phyloP scores from a whole-genome alignment of 2,113 vertebrate genomes.

The Cygnus atratus region DNA sequence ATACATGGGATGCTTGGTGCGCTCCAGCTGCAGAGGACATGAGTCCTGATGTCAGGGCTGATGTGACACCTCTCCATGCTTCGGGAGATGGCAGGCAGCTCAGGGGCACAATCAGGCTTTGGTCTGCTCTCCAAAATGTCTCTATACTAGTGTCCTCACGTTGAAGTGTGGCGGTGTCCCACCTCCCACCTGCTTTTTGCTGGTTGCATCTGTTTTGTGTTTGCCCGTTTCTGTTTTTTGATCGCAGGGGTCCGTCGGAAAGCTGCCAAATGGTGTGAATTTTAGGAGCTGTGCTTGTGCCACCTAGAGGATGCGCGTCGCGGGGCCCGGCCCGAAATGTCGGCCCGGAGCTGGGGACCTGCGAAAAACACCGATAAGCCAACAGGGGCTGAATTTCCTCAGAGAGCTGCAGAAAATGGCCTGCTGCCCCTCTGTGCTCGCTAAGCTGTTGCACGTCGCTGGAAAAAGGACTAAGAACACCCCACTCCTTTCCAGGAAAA shows the following conservation, averaged over 20 bases:
- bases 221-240: too few relatives aligned
- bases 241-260: not conserved
- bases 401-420: not conserved
- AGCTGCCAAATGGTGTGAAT: not conserved
- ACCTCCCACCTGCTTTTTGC: not conserved
- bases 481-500: not conserved
- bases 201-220: too few relatives aligned
- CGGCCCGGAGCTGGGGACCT: too few relatives aligned
- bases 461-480: not conserved
- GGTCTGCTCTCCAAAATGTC: accelerated
- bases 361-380: not conserved
- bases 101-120: not conserved
- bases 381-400: not conserved
- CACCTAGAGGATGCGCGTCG: constrained; percentile 19
- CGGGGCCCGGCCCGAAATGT: too few relatives aligned
- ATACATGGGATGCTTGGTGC: not conserved
- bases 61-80: not conserved
- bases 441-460: not conserved
- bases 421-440: not conserved
- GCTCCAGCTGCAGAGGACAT: not conserved
- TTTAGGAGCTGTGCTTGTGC: not conserved
- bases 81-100: not conserved
- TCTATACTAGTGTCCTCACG: not conserved
- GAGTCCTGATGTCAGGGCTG: not conserved
- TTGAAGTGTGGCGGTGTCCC: too few relatives aligned